Evolutionary conservation across 2,888 invertebrate genomes (phyloP).

Genomic region (Strigamia crassipes): DNA sequence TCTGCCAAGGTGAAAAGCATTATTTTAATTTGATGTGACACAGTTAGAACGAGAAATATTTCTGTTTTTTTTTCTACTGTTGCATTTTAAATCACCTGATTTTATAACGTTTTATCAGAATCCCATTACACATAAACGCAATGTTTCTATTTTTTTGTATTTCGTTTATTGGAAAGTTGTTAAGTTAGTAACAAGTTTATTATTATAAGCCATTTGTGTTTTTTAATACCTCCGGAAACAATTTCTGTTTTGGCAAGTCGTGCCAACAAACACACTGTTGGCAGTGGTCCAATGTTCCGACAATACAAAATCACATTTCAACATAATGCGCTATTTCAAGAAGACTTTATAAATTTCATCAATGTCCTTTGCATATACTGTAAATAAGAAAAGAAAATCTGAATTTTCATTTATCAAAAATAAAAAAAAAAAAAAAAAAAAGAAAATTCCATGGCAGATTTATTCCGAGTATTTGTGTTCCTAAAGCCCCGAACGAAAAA

Average conservation of each 20-base stretch:
- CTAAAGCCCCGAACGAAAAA: too few species aligned
- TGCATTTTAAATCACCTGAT: background rate
- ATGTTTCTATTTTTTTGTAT: background rate
- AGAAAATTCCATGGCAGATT: too few species aligned
- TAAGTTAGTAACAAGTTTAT: constrained; percentile 18
- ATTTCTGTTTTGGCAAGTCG: constrained; percentile 29
- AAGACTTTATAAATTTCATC: constrained; percentile 15
- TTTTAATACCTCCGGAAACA: constrained; percentile 4
- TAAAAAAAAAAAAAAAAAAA: too few species aligned
- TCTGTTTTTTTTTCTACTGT: background rate
- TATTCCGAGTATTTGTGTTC: too few species aligned
- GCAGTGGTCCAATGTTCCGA: background rate
- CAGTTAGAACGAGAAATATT: constrained; percentile 14
- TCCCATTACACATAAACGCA: background rate
- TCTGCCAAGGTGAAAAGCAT: constrained; percentile 30
- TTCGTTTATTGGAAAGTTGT: background rate
- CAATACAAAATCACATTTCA: background rate
- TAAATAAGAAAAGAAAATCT: background rate
- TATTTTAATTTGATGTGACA: constrained; percentile 42
- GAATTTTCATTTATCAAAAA: background rate
- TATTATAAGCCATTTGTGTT: constrained; percentile 10
- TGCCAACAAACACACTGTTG: background rate
- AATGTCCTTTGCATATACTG: background rate
- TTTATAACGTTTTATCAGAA: background rate
- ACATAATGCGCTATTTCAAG: constrained; percentile 6